Base-by-base conservation (phyloP, 2,888 invertebrate genomes). In the Philonicus albiceps region DNA sequence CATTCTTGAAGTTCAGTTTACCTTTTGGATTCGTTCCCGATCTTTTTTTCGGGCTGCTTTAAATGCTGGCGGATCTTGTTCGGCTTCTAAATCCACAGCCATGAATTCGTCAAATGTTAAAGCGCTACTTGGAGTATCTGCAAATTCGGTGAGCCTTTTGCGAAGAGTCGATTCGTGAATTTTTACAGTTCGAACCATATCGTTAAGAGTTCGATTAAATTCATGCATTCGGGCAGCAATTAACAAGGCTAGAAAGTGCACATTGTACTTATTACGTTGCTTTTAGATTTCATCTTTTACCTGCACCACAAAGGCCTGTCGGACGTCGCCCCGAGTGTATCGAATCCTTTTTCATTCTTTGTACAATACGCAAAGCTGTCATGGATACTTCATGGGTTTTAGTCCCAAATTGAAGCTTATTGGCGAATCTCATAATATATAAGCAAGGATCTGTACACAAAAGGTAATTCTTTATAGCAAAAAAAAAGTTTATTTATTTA, bases 281-380 rank as follows among this genome's bases (percentile, higher is more conserved):
- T 5, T 8, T 7, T 27, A 13, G 7, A 19, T 74, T 34, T 31
- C 2, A 7, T 22, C 74, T 88, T 89, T 92, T 92, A 97, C 98
- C 98, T 91, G 99, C 99, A 31, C 99, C 99, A 93, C 99, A 99
- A 27, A 99, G 94, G 13, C 99, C 99, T 0, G 99, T 98, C 1
- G 99, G 99, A 89, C 99, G 93, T 87, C 99, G 94, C 7, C 99
- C 99, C 0, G 97, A 97, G 91, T 98, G 98, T 92, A 99, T 96
- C 91, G 98, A 99, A 92, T 99, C 99, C 90, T 97, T 95, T 92
- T 99, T 99, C 99, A 99, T 99, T 89, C 99, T 94, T 92, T 98
- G 97, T 30, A 99, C 98, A 87, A 99, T 94, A 86, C 99, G 94
- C 86, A 98, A 93, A 0, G 99, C 99, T 2, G 99, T 98, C 94